Evolutionary conservation across 2,113 vertebrate species (phyloP).

Genomic region (Vulpes ferrilata): DNA sequence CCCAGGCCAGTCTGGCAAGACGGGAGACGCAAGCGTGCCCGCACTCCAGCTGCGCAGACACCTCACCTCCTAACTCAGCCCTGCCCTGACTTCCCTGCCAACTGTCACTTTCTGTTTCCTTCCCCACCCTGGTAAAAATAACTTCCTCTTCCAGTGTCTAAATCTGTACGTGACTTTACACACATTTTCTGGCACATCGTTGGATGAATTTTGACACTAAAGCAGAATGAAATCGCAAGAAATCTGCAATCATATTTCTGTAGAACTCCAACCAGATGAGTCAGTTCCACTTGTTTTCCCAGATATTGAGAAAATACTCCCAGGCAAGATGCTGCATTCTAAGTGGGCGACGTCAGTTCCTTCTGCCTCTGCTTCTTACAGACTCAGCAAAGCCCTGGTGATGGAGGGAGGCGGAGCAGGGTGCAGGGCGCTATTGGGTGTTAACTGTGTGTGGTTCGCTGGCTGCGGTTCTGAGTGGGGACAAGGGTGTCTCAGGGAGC

Average conservation of each 20-base stretch:
- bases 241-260: constrained; percentile 42
- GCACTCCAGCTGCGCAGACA: fast-evolving
- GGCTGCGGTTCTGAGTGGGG: not conserved
- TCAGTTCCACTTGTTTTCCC: constrained; percentile 28
- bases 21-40: not conserved
- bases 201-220: constrained; percentile 74
- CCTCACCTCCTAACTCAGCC: not conserved
- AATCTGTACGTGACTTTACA: constrained; percentile 73
- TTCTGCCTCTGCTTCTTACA: not conserved
- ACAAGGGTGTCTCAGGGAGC: not conserved
- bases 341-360: not conserved
- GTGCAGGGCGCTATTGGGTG: fast-evolving
- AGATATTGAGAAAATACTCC: not conserved
- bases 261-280: constrained; percentile 58
- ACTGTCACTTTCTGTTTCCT: constrained; percentile 48
- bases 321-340: constrained; percentile 24
- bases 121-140: constrained; percentile 52
- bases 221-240: constrained; percentile 68
- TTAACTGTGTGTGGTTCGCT: not conserved
- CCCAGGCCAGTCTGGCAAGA: not conserved
- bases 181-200: constrained; percentile 64
- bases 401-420: not conserved
- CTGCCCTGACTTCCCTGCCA: not conserved
- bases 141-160: constrained; percentile 75
- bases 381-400: not conserved